A percentile compares a stretch with the other conserved stretches of the same genome.
Evolutionary conservation across 2,113 vertebrate species (phyloP).

Genomic region (Corynorhinus townsendii): DNA sequence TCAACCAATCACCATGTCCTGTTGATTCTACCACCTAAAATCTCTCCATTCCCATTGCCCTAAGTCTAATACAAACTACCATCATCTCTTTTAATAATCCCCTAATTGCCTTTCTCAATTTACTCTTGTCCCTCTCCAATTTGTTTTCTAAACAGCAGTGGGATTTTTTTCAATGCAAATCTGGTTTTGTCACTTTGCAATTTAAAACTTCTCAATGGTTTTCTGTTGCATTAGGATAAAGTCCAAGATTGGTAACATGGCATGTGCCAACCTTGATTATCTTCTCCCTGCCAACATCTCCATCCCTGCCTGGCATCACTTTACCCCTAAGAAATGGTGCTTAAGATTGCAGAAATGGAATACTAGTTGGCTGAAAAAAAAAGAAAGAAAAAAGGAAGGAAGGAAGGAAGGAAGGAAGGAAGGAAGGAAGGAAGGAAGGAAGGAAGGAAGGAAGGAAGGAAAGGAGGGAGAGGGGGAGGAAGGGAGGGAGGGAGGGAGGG

Average conservation of each 20-base stretch:
- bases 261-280: not conserved
- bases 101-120: not conserved
- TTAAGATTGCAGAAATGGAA: not conserved
- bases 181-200: not conserved
- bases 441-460: no score
- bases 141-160: not conserved
- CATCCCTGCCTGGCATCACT: not conserved
- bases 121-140: not conserved
- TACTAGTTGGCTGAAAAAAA: not conserved
- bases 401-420: no score
- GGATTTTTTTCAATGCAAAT: not conserved
- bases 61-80: not conserved
- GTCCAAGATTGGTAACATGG: not conserved
- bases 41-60: not conserved
- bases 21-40: not conserved
- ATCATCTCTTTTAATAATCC: not conserved
- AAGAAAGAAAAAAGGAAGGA: no score
- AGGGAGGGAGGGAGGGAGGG: no score
- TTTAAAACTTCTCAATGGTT: not conserved
- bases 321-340: not conserved
- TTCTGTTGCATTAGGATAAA: not conserved
- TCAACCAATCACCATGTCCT: not conserved
- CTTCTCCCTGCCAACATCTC: not conserved
- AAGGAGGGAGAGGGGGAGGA: no score
- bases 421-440: no score